A percentile compares a stretch with the other conserved stretches of the same genome.
Evolutionary conservation across 2,888 invertebrate species (phyloP).

Genomic region (Cephus sareptanus): DNA sequence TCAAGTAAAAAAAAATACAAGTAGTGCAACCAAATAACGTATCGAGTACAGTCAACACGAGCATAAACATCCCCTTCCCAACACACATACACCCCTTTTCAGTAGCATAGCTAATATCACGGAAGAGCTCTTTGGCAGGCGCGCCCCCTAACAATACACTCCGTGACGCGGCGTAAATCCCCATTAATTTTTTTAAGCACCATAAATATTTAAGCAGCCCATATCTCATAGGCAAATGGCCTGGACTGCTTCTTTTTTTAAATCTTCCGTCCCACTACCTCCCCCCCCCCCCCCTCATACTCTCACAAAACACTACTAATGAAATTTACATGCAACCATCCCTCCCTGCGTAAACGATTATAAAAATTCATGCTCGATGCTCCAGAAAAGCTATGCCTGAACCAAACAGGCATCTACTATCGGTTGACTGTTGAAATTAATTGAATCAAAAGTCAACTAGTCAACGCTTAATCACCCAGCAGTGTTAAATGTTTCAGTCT

Average conservation of each 20-base stretch:
- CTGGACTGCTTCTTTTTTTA: slow-evolving; percentile 24
- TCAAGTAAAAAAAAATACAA: background rate
- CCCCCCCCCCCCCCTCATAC: background rate
- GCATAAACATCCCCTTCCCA: background rate
- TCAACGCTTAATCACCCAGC: background rate
- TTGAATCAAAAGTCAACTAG: background rate
- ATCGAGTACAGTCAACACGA: background rate
- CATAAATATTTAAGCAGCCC: slow-evolving; percentile 55
- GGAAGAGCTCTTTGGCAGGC: slow-evolving; percentile 46
- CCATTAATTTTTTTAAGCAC: slow-evolving; percentile 56
- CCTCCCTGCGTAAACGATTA: background rate
- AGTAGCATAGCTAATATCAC: slow-evolving; percentile 47
- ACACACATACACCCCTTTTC: slow-evolving; percentile 30
- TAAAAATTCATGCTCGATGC: background rate
- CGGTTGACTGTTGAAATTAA: background rate
- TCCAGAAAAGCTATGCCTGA: background rate
- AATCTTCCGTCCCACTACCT: background rate
- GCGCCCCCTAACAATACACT: slow-evolving; percentile 39
- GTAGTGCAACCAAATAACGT: background rate
- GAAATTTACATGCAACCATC: slow-evolving; percentile 36
- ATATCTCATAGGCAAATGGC: slow-evolving; percentile 49
- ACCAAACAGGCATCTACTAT: background rate
- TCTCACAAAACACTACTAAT: slow-evolving; percentile 19
- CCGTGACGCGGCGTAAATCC: slow-evolving; percentile 44
- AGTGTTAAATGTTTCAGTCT: background rate